phyloP scores from a whole-genome alignment of 2,113 vertebrate genomes.

The Helogale parvula region DNA sequence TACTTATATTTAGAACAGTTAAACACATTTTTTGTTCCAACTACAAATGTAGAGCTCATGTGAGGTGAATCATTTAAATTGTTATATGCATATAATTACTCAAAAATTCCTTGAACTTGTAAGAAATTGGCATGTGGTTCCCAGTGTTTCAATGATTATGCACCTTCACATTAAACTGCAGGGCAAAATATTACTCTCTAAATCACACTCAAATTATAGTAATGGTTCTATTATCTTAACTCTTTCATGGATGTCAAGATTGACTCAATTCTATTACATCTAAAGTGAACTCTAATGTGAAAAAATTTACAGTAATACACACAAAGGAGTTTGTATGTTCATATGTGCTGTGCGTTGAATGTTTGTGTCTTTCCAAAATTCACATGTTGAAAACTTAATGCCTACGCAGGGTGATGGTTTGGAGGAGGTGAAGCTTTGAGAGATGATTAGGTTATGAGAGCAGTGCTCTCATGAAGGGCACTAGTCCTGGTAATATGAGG shows the following conservation, averaged over 20 bases:
- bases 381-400: neutral
- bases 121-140: neutral
- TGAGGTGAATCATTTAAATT: neutral
- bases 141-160: neutral
- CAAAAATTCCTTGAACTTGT: neutral
- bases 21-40: slow-evolving; percentile 20
- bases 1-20: neutral
- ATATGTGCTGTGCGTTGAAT: neutral
- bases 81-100: neutral
- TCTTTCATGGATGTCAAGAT: neutral
- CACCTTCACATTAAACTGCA: neutral
- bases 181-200: neutral
- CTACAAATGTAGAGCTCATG: neutral
- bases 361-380: neutral
- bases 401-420: neutral
- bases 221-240: slow-evolving; percentile 29
- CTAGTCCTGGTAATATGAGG: neutral
- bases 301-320: neutral
- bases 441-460: neutral
- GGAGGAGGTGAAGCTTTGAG: neutral
- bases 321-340: neutral
- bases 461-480: neutral
- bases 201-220: neutral
- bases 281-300: neutral
- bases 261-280: neutral